Evolutionary conservation across 2,113 vertebrate species (phyloP).

Genomic region (Megalops atlanticus): DNA sequence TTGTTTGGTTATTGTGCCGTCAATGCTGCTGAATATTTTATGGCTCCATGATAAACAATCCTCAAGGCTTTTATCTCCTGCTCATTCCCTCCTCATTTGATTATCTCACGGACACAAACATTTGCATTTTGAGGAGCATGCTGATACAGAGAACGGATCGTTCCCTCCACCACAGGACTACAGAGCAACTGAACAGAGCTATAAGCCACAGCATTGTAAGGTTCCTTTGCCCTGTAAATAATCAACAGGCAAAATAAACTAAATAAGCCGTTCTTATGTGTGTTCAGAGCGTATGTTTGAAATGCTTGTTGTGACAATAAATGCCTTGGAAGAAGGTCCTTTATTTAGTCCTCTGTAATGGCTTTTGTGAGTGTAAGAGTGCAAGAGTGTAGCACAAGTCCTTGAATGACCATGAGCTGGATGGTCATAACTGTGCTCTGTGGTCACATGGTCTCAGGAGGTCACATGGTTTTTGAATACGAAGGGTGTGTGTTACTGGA

Average conservation of each 20-base stretch:
- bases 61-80: neutral
- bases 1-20: neutral
- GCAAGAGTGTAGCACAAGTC: too few species aligned
- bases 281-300: neutral
- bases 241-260: neutral
- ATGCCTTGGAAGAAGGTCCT: too few species aligned
- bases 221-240: neutral
- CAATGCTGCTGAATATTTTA: constrained; percentile 21
- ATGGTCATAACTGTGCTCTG: neutral
- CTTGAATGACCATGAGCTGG: too few species aligned
- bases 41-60: neutral
- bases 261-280: neutral
- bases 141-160: neutral
- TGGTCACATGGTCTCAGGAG: neutral
- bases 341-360: too few species aligned
- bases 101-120: neutral
- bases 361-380: too few species aligned
- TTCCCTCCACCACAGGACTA: neutral
- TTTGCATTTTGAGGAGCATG: neutral
- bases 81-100: neutral
- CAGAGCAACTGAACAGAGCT: neutral
- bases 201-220: neutral
- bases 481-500: neutral
- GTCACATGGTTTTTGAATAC: neutral
- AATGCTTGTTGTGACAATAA: neutral